Evolutionary conservation across 2,888 invertebrate genomes (phyloP).

Genomic region (Capitulum mitella): DNA sequence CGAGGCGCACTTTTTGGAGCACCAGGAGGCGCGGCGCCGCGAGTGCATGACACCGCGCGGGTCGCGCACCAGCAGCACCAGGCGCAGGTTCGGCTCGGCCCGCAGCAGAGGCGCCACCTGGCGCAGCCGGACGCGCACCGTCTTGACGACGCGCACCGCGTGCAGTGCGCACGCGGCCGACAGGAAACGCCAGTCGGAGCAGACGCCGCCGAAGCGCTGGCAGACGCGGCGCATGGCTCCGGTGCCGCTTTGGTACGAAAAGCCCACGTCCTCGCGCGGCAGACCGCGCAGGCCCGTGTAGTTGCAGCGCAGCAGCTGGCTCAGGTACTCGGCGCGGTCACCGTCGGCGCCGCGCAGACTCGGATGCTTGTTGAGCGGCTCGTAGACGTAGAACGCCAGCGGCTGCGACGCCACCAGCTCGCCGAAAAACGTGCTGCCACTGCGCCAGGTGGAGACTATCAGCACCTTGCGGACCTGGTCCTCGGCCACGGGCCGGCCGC

Average conservation of each 20-base stretch:
- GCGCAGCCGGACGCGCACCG: conserved; percentile 31
- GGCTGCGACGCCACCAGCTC: conserved; percentile 29
- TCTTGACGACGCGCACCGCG: conserved; percentile 30
- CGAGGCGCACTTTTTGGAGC: conserved; percentile 5
- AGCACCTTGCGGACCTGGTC: neutral
- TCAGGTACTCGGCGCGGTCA: neutral
- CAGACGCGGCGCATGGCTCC: neutral
- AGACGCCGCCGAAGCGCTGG: conserved; percentile 25
- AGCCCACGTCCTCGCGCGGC: neutral
- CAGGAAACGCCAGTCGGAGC: conserved; percentile 33
- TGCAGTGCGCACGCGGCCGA: conserved; percentile 17
- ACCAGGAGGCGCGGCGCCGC: conserved; percentile 33
- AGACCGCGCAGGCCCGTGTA: neutral
- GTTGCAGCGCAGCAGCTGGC: neutral
- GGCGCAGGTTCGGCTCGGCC: conserved; percentile 31
- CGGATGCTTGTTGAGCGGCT: conserved; percentile 16
- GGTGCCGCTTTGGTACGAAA: too few relatives aligned
- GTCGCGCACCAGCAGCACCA: conserved; percentile 38
- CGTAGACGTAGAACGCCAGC: conserved; percentile 29
- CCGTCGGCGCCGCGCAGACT: neutral
- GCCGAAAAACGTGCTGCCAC: conserved; percentile 31
- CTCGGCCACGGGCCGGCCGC: neutral
- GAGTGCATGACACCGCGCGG: conserved; percentile 38
- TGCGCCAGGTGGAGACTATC: conserved; percentile 13
- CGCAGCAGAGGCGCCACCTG: conserved; percentile 27